phyloP scores from a whole-genome alignment of 1,140 invertebrate genomes.

The Bradynema listronoti region DNA sequence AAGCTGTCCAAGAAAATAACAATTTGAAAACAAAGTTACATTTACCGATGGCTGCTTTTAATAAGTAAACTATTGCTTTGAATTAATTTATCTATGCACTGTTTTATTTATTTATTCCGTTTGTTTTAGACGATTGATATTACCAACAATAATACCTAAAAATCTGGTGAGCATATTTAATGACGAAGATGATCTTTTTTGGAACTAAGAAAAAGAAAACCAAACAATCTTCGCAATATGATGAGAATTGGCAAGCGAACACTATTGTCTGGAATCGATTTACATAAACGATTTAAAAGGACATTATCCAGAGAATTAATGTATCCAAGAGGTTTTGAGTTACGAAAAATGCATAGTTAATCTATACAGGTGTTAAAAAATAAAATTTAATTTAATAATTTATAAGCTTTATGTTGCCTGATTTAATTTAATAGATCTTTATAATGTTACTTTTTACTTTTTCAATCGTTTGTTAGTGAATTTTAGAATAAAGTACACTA shows the following conservation, averaged over 20 bases:
- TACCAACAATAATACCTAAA: too few species aligned
- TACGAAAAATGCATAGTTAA: neutral
- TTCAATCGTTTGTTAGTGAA: too few species aligned
- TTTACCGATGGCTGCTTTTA: neutral
- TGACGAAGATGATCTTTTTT: constrained; percentile 1
- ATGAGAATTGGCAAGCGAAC: constrained; percentile 21
- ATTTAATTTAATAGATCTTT: too few species aligned
- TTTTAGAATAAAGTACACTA: too few species aligned
- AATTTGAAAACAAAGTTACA: neutral
- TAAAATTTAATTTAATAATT: neutral
- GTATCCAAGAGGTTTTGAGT: neutral
- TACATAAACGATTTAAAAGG: neutral
- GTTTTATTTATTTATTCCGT: constrained; percentile 1
- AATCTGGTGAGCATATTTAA: too few species aligned
- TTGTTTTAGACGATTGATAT: constrained; percentile 1
- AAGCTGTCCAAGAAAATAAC: too few species aligned
- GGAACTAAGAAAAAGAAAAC: constrained; percentile 16
- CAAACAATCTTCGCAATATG: constrained; percentile 23
- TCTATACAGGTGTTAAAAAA: neutral
- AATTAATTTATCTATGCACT: neutral
- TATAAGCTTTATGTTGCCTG: neutral
- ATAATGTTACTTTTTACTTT: too few species aligned
- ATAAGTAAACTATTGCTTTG: neutral
- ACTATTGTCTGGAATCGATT: neutral
- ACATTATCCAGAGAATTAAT: neutral